Conservation (phyloP, 2,888 invertebrate species). For the Epistrophe eligans region DNA sequence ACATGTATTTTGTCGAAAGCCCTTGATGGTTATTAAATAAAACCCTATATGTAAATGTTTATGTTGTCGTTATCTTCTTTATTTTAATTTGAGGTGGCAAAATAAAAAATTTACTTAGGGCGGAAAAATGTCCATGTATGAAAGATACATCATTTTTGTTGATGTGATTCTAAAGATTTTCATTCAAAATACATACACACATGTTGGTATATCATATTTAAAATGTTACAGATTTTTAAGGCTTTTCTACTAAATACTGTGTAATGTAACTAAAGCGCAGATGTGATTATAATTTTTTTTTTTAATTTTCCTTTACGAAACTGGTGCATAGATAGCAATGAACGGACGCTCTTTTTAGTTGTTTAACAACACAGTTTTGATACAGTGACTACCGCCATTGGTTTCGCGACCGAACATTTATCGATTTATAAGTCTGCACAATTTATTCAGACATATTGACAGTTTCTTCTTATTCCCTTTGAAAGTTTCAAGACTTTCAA, state of each 20-base stretch:
- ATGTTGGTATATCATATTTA: no score
- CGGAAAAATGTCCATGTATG: no score
- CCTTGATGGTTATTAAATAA: no score
- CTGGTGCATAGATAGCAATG: conserved; percentile 56
- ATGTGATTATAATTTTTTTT: conserved; percentile 44
- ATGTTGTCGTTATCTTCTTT: no score
- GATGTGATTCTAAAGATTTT: no score
- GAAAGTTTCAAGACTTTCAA: conserved; percentile 70
- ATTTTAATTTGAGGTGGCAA: no score
- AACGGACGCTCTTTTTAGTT: conserved; percentile 66
- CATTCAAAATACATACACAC: no score
- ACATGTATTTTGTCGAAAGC: no score
- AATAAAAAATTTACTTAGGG: no score
- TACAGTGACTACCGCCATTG: conserved; percentile 76
- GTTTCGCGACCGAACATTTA: conserved; percentile 75
- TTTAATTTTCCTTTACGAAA: conserved; percentile 21
- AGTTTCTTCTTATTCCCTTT: conserved; percentile 78
- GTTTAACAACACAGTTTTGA: conserved; percentile 76
- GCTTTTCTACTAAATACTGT: conserved; percentile 60
- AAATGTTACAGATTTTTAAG: conserved; percentile 33
- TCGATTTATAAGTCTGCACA: conserved; percentile 80
- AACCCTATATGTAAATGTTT: no score
- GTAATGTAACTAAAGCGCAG: conserved; percentile 10
- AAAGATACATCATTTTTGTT: no score
- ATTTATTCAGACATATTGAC: conserved; percentile 80